Evolutionary conservation across 92 coral and sea anemone genomes (phyloP), one percentile per base, ranked within the genome.

Genomic region (Epizoanthus scotinus): DNA sequence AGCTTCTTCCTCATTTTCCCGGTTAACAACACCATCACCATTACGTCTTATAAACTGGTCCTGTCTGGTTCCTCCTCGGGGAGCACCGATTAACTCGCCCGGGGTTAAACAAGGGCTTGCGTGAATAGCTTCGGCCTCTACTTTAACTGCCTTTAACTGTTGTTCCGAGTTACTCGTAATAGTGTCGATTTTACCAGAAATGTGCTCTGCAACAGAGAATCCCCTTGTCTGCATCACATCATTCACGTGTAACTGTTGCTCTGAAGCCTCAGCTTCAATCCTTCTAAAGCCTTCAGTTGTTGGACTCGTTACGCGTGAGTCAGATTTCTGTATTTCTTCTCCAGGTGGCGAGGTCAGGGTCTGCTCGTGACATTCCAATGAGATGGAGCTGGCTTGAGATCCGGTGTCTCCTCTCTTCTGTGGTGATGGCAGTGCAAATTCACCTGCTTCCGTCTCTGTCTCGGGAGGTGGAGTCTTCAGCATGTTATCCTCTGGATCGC

Each of bases 351-450:
- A 93, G 38, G 91, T 87, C 55, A 93, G 92, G 10, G 90, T 91
- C 50, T 93, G 92, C 81, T 93, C 97, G 62, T 93, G 97, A 49
- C 97, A 93, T 71, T 93, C 97, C 20, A 93, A 79, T 1, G 97
- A 93, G 3, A 90, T 93, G 49, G 97, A 93, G 64, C 89, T 90
- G 3, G 92, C 89, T 62, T 92, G 97, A 54, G 97, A 92, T 49
- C 87, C 83, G 26, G 68, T 75, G 31, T 71, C 84, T 83, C 44
- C 58, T 29, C 90, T 67, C 52, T 91, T 91, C 68, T 34, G 64
- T 13, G 91, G 83, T 19, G 92, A 88, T 8, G 82, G 64, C 71
- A 78, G 83, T 14, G 77, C 88, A 38, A 63, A 79, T 24, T 84
- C 59, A 27, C 83, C 83, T 15, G 84, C 84, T 47, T 52, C 79